A percentile compares a stretch with the other conserved stretches of the same genome.
phyloP scores from a whole-genome alignment of 2,113 vertebrate species.

The Colossoma macropomum region DNA sequence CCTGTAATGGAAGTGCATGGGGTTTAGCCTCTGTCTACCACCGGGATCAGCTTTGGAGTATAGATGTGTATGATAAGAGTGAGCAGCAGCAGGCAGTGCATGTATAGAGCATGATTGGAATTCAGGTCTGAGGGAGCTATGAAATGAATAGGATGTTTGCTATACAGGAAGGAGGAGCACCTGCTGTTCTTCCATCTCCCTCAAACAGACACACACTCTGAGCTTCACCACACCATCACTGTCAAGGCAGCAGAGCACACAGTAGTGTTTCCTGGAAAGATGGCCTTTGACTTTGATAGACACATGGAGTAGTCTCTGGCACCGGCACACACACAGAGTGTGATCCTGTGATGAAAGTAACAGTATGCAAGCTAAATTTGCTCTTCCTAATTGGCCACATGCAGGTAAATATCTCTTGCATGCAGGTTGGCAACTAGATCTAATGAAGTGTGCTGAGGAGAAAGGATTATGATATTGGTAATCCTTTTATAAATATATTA shows the following conservation, averaged over 20 bases:
- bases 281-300: slow-evolving; percentile 26
- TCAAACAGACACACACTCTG: not conserved
- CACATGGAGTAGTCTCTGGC: slow-evolving; percentile 29
- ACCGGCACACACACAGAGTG: not conserved
- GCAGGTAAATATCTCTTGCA: slow-evolving; percentile 38
- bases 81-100: not conserved
- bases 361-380: slow-evolving; percentile 29
- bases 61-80: not conserved
- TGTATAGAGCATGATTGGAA: not conserved
- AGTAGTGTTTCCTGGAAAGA: not conserved
- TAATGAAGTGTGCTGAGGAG: slow-evolving; percentile 17
- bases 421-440: not conserved
- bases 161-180: not conserved
- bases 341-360: slow-evolving; percentile 36
- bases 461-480: slow-evolving; percentile 1
- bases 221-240: not conserved
- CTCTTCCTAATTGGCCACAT: slow-evolving; percentile 52
- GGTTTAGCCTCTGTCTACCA: not conserved
- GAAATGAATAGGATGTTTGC: slow-evolving; percentile 13
- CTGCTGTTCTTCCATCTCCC: slow-evolving; percentile 1
- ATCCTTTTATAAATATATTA: slow-evolving; percentile 11
- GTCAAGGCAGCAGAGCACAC: not conserved
- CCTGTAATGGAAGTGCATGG: slow-evolving; percentile 10
- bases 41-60: not conserved
- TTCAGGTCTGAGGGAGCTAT: not conserved